Conservation (phyloP, 2,113 vertebrate genomes). For the Elachura formosa region DNA sequence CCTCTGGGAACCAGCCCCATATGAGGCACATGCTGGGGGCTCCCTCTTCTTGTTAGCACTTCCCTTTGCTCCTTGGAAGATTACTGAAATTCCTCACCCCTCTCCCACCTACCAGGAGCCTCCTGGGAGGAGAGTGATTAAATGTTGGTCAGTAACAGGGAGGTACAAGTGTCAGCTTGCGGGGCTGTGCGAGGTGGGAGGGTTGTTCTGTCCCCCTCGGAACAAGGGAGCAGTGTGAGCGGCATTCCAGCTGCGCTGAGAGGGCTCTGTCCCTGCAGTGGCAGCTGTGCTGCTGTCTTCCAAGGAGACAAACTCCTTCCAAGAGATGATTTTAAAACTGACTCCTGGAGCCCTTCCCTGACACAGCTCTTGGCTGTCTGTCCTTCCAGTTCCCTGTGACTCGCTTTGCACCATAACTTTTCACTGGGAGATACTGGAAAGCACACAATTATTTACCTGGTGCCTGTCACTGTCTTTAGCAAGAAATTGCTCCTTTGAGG, state of each 20-base stretch:
- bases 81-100: conserved; percentile 53
- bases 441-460: background rate
- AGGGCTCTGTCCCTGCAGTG: background rate
- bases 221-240: conserved; percentile 25
- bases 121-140: background rate
- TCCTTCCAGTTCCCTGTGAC: background rate
- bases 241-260: rapidly evolving
- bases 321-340: background rate
- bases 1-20: rapidly evolving
- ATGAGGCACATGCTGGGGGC: rapidly evolving
- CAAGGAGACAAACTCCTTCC: background rate
- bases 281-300: background rate
- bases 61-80: background rate
- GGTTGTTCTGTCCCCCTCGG: background rate
- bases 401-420: background rate
- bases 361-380: background rate
- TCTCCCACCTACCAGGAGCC: background rate
- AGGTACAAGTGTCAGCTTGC: background rate
- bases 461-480: background rate
- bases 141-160: background rate
- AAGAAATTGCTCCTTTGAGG: background rate
- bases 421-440: background rate
- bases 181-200: background rate
- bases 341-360: background rate
- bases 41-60: background rate